Evolutionary conservation across 2,797 vertebrate genomes (phyloP).

Genomic region (Enteromius anoplus): DNA sequence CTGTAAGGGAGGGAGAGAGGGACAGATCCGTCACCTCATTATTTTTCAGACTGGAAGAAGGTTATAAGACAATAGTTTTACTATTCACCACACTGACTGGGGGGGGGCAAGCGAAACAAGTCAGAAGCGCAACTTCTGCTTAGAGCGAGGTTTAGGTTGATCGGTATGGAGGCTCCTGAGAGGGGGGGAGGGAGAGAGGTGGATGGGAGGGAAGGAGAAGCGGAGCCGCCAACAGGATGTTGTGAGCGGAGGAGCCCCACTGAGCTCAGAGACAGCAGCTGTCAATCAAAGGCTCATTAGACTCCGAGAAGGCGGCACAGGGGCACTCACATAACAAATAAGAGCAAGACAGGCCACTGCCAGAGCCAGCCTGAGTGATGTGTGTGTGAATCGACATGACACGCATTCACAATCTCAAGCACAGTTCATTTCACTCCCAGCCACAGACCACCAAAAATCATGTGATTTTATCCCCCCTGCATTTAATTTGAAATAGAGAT

Average conservation of each 20-base stretch:
- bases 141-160: slow-evolving; percentile 42
- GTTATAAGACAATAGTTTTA: slow-evolving; percentile 49
- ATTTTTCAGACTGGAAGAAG: slow-evolving; percentile 56
- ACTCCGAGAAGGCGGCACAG: slow-evolving; percentile 69
- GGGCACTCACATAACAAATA: slow-evolving; percentile 69
- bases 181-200: background rate
- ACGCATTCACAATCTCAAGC: slow-evolving; percentile 73
- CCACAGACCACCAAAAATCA: slow-evolving; percentile 41
- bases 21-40: slow-evolving; percentile 60
- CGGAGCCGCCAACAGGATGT: slow-evolving; percentile 49
- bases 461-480: slow-evolving; percentile 27
- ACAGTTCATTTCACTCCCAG: slow-evolving; percentile 54
- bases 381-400: slow-evolving; percentile 81
- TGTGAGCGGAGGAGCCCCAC: slow-evolving; percentile 64
- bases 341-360: slow-evolving; percentile 69
- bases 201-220: slow-evolving; percentile 39
- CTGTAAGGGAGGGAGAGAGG: slow-evolving; percentile 12
- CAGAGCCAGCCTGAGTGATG: slow-evolving; percentile 80
- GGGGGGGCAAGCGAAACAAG: background rate
- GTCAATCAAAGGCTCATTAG: slow-evolving; percentile 82
- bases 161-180: slow-evolving; percentile 26
- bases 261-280: slow-evolving; percentile 71
- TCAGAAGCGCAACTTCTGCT: slow-evolving; percentile 36
- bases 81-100: slow-evolving; percentile 51
- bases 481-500: slow-evolving; percentile 56